Percentiles rank a stretch among this genome's conserved stretches.
Conservation (phyloP, 2,113 vertebrate genomes). For the Puffinus mauretanicus region DNA sequence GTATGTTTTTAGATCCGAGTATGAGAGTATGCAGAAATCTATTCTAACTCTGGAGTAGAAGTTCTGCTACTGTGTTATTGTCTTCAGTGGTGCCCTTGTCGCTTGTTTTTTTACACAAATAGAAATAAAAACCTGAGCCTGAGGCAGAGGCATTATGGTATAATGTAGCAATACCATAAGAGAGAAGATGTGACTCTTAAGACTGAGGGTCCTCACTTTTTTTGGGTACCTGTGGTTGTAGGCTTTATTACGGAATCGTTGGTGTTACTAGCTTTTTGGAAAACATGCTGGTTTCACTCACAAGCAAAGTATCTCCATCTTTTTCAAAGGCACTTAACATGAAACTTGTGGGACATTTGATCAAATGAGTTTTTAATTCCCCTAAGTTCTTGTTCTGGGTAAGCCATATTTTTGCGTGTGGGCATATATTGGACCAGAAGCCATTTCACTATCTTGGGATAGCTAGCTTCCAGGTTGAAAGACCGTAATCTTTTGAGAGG, state of each 20-base stretch:
- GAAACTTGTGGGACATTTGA: background rate
- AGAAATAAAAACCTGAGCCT: background rate
- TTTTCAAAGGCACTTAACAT: slow-evolving; percentile 17
- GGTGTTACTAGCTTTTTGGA: background rate
- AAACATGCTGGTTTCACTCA: background rate
- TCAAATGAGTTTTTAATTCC: slow-evolving; percentile 13
- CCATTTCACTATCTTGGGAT: slow-evolving; percentile 1
- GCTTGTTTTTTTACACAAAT: background rate
- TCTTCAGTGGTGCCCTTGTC: slow-evolving; percentile 36
- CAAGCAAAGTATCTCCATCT: background rate
- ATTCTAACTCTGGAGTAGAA: slow-evolving; percentile 16
- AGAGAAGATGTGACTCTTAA: background rate
- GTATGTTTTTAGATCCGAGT: slow-evolving; percentile 64
- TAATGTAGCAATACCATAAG: background rate
- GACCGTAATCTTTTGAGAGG: background rate
- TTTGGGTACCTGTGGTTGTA: background rate
- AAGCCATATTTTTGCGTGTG: background rate
- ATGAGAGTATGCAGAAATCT: slow-evolving; percentile 41
- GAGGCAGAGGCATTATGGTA: background rate
- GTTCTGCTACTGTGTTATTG: slow-evolving; percentile 38
- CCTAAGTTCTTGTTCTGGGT: slow-evolving; percentile 3
- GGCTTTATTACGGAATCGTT: background rate
- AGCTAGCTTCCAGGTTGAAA: slow-evolving; percentile 34
- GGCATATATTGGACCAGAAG: slow-evolving; percentile 13
- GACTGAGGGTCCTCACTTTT: background rate